phyloP scores from a whole-genome alignment of 2,797 vertebrate genomes.

The Girardinus metallicus region DNA sequence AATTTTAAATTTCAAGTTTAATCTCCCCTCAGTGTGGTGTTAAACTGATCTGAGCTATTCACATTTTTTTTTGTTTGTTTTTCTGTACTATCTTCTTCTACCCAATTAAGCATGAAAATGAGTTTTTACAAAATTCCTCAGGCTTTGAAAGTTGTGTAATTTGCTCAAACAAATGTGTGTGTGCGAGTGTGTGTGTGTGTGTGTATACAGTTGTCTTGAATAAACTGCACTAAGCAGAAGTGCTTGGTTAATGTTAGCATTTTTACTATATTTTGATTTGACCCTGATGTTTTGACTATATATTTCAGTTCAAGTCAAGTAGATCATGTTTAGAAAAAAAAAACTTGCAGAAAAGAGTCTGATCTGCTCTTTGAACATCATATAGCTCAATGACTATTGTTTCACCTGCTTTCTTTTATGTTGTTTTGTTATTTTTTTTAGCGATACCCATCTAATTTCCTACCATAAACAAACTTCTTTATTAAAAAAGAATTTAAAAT shows the following conservation, averaged over 20 bases:
- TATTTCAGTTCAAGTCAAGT: background rate
- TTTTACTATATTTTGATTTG: background rate
- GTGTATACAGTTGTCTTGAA: background rate
- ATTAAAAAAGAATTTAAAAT: no score
- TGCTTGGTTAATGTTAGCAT: background rate
- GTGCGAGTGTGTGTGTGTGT: background rate
- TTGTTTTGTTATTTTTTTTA: background rate
- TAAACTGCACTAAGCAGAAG: background rate
- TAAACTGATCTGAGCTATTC: background rate
- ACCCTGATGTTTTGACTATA: background rate
- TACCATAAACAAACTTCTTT: no score
- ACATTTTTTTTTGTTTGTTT: no score
- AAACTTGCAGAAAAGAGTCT: background rate
- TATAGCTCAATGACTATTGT: background rate
- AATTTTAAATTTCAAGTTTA: background rate
- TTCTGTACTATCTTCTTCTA: background rate
- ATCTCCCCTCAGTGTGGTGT: background rate
- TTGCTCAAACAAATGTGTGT: no score
- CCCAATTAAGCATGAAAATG: background rate
- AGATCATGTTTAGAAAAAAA: background rate
- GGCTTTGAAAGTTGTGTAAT: no score
- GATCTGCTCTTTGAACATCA: background rate
- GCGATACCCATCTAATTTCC: background rate
- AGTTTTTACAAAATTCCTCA: no score
- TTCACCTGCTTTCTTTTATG: background rate